A percentile compares a stretch with the other conserved stretches of the same genome.
phyloP scores from a whole-genome alignment of 2,888 invertebrate species.

The Pristionchus exspectatus region DNA sequence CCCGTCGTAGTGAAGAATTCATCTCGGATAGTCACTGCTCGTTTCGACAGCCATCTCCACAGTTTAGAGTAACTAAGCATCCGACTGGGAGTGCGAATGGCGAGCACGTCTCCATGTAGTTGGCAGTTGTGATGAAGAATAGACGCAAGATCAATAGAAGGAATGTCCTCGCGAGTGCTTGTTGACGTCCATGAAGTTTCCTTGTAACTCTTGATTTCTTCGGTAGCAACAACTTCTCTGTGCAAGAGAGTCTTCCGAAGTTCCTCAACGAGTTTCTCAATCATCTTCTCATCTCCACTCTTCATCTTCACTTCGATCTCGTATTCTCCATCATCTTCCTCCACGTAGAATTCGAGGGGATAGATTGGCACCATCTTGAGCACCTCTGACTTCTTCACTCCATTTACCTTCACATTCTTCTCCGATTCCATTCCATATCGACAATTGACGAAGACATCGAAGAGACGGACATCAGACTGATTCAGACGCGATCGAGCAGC shows the following conservation, averaged over 20 bases:
- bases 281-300: neutral
- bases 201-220: neutral
- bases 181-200: neutral
- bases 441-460: conserved; percentile 71
- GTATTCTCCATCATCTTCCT: neutral
- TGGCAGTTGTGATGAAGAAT: neutral
- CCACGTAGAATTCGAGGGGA: conserved; percentile 31
- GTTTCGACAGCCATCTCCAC: neutral
- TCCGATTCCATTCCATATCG: conserved; percentile 70
- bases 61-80: neutral
- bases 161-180: neutral
- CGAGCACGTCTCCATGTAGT: neutral
- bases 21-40: neutral
- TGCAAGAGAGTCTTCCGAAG: neutral
- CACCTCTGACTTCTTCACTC: neutral
- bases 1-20: conserved; percentile 58
- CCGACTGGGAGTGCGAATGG: neutral
- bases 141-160: neutral
- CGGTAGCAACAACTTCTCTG: neutral
- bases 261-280: neutral
- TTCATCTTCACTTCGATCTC: conserved; percentile 16
- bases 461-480: conserved; percentile 44
- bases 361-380: neutral
- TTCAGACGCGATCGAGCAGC: neutral
- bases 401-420: conserved; percentile 23